phyloP scores from a whole-genome alignment of 2,113 vertebrate genomes.

The Pseudorectes ferrugineus region DNA sequence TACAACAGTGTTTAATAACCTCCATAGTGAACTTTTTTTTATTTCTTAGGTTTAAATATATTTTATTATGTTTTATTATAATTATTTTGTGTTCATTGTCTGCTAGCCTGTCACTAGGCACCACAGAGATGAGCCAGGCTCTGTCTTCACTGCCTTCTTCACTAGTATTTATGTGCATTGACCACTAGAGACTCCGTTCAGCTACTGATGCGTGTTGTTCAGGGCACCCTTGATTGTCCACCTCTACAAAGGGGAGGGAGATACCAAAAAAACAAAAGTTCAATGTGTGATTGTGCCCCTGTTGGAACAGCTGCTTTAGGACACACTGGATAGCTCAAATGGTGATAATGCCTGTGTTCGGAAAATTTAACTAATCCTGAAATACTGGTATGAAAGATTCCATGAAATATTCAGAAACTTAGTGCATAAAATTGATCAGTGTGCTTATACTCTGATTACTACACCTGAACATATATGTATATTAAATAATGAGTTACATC shows the following conservation, averaged over 20 bases:
- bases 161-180: background rate
- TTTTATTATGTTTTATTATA: background rate
- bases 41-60: background rate
- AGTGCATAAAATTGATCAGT: background rate
- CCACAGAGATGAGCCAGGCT: background rate
- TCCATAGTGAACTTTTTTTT: background rate
- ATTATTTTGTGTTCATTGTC: background rate
- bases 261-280: rapidly evolving
- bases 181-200: background rate
- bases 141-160: background rate
- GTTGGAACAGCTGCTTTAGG: background rate
- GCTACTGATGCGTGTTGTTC: rapidly evolving
- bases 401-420: background rate
- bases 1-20: background rate
- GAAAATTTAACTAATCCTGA: background rate
- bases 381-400: background rate
- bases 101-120: background rate
- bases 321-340: background rate
- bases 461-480: background rate
- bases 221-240: background rate
- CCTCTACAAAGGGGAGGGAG: background rate
- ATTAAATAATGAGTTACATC: background rate
- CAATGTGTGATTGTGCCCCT: rapidly evolving
- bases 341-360: background rate
- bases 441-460: background rate